A percentile compares a stretch with the other conserved stretches of the same genome.
phyloP scores from a whole-genome alignment of 2,888 invertebrate genomes.

The Matsumyia berberina region DNA sequence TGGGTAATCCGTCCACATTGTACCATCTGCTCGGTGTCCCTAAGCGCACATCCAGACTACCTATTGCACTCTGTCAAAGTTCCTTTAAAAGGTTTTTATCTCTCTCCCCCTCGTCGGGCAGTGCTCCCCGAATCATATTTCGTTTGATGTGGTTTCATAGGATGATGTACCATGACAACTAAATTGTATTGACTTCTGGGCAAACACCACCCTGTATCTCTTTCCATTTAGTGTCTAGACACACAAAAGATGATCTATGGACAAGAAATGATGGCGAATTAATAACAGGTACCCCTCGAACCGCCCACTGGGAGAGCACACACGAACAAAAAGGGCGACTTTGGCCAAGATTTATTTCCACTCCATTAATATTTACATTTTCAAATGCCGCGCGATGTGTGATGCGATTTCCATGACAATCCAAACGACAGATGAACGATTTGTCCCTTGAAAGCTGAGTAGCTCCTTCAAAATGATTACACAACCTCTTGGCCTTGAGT shows the following conservation, averaged over 20 bases:
- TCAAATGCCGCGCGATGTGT: slow-evolving; percentile 33
- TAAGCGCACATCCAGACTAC: too few species aligned
- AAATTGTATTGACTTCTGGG: slow-evolving; percentile 71
- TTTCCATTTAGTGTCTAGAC: slow-evolving; percentile 59
- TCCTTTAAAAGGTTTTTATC: slow-evolving; percentile 62
- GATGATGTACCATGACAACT: slow-evolving; percentile 71
- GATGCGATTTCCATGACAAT: slow-evolving; percentile 69
- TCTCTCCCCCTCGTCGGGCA: neutral
- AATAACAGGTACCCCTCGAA: slow-evolving; percentile 54
- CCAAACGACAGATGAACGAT: slow-evolving; percentile 33
- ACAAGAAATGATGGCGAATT: slow-evolving; percentile 54
- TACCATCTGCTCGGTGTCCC: too few species aligned
- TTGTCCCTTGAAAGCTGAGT: too few species aligned
- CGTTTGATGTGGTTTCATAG: slow-evolving; percentile 73
- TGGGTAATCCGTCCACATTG: too few species aligned
- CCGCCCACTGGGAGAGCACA: slow-evolving; percentile 17
- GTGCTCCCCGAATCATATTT: slow-evolving; percentile 7
- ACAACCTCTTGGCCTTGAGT: slow-evolving; percentile 15
- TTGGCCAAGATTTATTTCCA: slow-evolving; percentile 71
- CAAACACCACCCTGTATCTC: too few species aligned
- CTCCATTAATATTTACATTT: too few species aligned
- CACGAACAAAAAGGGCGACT: slow-evolving; percentile 28
- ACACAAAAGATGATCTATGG: slow-evolving; percentile 67
- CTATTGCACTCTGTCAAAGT: slow-evolving; percentile 64
- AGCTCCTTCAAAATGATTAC: slow-evolving; percentile 4